phyloP scores from a whole-genome alignment of 2,888 invertebrate genomes.

The Prosapia bicincta region DNA sequence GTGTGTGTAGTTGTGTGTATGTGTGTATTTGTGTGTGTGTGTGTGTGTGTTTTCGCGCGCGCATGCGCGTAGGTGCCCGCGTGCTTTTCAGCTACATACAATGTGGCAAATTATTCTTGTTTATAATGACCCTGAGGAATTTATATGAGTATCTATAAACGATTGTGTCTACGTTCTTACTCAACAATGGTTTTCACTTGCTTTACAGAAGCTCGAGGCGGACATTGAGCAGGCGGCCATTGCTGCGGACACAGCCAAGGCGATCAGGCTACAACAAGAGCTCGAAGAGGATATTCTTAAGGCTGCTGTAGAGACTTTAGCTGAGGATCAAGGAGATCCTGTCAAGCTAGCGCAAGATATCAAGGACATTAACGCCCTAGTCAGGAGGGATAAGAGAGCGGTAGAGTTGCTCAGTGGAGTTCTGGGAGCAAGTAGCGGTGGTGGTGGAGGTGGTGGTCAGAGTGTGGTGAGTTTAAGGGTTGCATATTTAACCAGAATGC shows the following conservation, averaged over 20 bases:
- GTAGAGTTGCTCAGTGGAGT: conserved; percentile 39
- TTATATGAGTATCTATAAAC: too few relatives aligned
- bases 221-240: conserved; percentile 34
- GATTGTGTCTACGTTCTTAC: too few relatives aligned
- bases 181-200: too few relatives aligned
- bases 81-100: too few relatives aligned
- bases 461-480: conserved; percentile 6
- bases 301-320: conserved; percentile 35
- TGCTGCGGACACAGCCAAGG: conserved; percentile 33
- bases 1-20: too few relatives aligned
- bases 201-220: conserved; percentile 34
- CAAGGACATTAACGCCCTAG: conserved; percentile 36
- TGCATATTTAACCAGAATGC: too few relatives aligned
- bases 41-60: too few relatives aligned
- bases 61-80: too few relatives aligned
- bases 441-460: conserved; percentile 11
- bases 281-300: conserved; percentile 37
- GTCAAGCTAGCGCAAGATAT: conserved; percentile 35
- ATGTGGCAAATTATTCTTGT: too few relatives aligned
- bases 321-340: conserved; percentile 34
- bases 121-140: too few relatives aligned
- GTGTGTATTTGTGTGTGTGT: too few relatives aligned
- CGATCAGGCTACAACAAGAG: conserved; percentile 35
- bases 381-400: conserved; percentile 39
- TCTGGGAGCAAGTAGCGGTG: conserved; percentile 40